phyloP scores from a whole-genome alignment of 2,113 vertebrate species.

The Podocnemis expansa region DNA sequence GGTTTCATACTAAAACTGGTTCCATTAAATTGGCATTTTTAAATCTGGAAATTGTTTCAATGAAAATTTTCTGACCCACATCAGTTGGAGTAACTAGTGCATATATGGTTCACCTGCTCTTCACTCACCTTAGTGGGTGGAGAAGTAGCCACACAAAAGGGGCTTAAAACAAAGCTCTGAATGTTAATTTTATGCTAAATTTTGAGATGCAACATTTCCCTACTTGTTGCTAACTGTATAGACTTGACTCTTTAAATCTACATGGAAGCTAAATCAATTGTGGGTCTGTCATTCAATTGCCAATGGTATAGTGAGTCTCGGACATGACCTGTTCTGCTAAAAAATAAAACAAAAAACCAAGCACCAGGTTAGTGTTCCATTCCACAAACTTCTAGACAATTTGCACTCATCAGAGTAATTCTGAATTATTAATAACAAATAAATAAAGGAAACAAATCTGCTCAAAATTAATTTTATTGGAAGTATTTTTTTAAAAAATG shows the following conservation, averaged over 20 bases:
- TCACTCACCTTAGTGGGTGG: not conserved
- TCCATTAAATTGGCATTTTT: not conserved
- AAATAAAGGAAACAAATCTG: not conserved
- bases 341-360: not conserved
- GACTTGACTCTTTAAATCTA: not conserved
- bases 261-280: not conserved
- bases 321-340: not conserved
- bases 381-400: not conserved
- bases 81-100: not conserved
- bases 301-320: not conserved
- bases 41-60: not conserved
- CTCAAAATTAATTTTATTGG: slow-evolving; percentile 34
- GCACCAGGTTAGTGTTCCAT: not conserved
- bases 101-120: not conserved
- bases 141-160: not conserved
- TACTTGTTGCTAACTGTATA: not conserved
- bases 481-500: slow-evolving; percentile 33
- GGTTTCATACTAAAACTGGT: not conserved
- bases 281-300: not conserved
- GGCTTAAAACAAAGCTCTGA: not conserved
- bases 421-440: not conserved
- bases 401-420: slow-evolving; percentile 14
- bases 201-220: not conserved
- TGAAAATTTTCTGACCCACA: not conserved
- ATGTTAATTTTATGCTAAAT: fast-evolving